Evolutionary conservation across 2,797 vertebrate genomes (phyloP), one percentile per base, ranked within the genome.

Genomic region (Sebastes flavidus): DNA sequence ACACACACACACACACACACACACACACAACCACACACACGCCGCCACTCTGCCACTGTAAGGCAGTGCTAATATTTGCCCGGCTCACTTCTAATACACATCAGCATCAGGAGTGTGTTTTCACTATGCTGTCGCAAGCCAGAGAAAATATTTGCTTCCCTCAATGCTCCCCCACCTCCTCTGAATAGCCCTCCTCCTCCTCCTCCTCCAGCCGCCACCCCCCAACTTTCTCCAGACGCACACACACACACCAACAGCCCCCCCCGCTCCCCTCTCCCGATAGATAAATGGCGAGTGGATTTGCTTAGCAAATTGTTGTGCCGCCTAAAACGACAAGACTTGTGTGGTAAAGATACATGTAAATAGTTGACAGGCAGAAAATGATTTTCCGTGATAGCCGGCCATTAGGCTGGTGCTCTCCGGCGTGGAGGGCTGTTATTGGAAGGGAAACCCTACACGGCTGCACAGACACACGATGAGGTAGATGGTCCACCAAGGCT

Each of bases 91-190:
- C 92, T 94, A 94, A 94, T 95, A 93, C 90, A 92, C 92, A 93
- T 95, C 95, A 95, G 91, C 91, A 94, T 89, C 87, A 88, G 87
- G 78, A 88, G 87, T 88, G 82, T 94, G 91, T 94, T 94, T 94
- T 92, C 89, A 87, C 92, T 89, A 78, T 80, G 84, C 82, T 83
- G 87, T 91, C 86, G 81, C 86, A 88, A 87, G 93, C 93, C 94
- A 95, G 92, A 92, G 91, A 94, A 95, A 95, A 94, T 94, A 95
- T 95, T 95, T 94, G 91, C 92, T 90, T 90, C 90, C 77, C 85
- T 83, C 75, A 29, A 62, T 56, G 77, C 77, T 77, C 82, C 34
- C 86, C 87, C 85, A 75, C 83, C 84, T 67, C 67, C 56, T 59
- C 82, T 54, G 42, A 84, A 88, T 76, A 77, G 18, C 83, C 72